Base-by-base conservation (phyloP, 2,888 invertebrate species). In the Heliconius ismenius region DNA sequence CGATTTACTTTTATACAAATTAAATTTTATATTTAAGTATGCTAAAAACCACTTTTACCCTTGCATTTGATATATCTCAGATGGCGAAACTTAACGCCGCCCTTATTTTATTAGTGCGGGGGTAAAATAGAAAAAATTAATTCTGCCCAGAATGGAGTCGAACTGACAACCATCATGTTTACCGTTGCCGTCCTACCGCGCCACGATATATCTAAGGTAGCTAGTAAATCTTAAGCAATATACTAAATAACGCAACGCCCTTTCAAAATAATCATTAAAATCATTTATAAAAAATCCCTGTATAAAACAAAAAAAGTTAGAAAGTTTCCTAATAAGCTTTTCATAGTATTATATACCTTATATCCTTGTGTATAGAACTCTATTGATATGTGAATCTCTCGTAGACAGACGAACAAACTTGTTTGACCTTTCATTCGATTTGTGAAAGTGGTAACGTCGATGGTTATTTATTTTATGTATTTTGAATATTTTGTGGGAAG, bases 371-470 rank as follows among this genome's bases (percentile, higher is more conserved):
- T 1, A 13, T 73, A 77, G 77, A 74, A 36, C 39, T 28, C 67
- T 43, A 83, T 85, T 83, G 81, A 82, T 81, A 79, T 78, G 79
- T 80, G 78, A 73, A 75, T 76, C 79, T 81, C 73, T 73, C 68
- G 43, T 74, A 80, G 80, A 81, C 80, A 81, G 80, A 81, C 83
- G 84, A 82, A 81, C 81, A 81, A 77, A 84, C 82, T 79, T 77
- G 82, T 82, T 84, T 92, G 91, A 92, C 91, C 91, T 91, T 90
- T 91, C 86, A 83, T 73, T 86, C 78, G 82, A 84, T 84, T 88
- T 90, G 91, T 92, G 91, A 92, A 92, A 91, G 91, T 89, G 81
- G 80, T 80, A 79, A 76, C 28, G 32, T 68, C 67, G 54, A 75
- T 54, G 36, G 36, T 11, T 68, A 74, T 36, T 74, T 54, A 36